Conservation (phyloP, 2,113 vertebrate genomes). For the Megaceryle torquata region DNA sequence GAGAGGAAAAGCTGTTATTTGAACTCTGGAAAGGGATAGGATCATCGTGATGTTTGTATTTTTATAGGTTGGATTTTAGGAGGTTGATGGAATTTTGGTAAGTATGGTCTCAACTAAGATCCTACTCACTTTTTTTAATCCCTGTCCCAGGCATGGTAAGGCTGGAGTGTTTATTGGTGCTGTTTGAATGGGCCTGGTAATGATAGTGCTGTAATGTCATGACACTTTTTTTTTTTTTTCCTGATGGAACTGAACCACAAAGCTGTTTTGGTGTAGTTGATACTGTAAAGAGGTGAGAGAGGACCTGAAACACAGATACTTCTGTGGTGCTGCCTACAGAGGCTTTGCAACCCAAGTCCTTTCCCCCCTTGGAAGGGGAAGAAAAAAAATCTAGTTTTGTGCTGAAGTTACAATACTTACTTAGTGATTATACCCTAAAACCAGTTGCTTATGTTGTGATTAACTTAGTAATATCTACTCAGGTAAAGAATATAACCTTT, state of each 20-base stretch:
- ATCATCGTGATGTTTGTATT: background rate
- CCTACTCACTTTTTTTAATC: background rate
- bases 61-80: background rate
- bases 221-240: background rate
- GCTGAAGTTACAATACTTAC: background rate
- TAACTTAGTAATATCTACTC: background rate
- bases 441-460: background rate
- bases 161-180: background rate
- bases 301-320: background rate
- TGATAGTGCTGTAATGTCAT: background rate
- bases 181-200: background rate
- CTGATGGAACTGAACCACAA: background rate
- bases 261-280: background rate
- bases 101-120: background rate
- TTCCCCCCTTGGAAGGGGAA: background rate
- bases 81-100: background rate
- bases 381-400: background rate
- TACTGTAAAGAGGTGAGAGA: background rate
- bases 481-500: background rate
- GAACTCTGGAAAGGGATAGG: background rate
- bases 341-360: background rate
- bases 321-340: background rate
- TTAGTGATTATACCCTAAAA: background rate
- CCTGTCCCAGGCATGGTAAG: background rate
- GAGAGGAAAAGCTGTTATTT: background rate